Evolutionary conservation across 2,113 vertebrate genomes (phyloP).

Genomic region (Tragelaphus buxtoni): DNA sequence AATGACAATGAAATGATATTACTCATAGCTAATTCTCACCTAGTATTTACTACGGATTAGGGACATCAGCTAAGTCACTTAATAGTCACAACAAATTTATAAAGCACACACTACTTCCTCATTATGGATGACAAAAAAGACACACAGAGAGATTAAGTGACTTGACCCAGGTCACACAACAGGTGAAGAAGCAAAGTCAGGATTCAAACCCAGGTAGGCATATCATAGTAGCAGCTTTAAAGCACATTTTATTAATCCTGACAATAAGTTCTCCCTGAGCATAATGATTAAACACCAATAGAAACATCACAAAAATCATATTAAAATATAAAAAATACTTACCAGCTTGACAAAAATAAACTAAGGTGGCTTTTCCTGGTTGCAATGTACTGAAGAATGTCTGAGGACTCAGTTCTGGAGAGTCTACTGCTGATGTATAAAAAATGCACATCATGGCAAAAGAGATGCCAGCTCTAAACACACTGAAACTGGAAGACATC

Average conservation of each 20-base stretch:
- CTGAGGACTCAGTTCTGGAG: slow-evolving; percentile 64
- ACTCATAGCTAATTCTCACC: not conserved
- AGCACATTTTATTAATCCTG: not conserved
- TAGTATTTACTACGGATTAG: not conserved
- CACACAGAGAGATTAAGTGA: not conserved
- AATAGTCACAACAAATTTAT: not conserved
- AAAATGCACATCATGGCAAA: slow-evolving; percentile 36
- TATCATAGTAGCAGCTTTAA: not conserved
- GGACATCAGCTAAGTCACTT: not conserved
- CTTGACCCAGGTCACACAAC: not conserved
- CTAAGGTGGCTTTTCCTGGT: slow-evolving; percentile 75
- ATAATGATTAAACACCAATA: not conserved
- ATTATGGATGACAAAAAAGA: not conserved
- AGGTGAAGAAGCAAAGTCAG: not conserved
- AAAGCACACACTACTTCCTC: not conserved
- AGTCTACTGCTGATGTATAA: not conserved
- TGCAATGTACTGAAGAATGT: slow-evolving; percentile 68
- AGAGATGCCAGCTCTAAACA: not conserved
- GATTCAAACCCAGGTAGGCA: not conserved
- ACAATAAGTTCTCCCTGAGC: not conserved
- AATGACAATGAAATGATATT: not conserved
- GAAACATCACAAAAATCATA: not conserved
- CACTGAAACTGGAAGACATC: not conserved
- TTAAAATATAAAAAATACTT: slow-evolving; percentile 42
- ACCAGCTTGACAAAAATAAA: slow-evolving; percentile 76